Conservation (phyloP, 2,113 vertebrate genomes). For the Corythoichthys intestinalis region DNA sequence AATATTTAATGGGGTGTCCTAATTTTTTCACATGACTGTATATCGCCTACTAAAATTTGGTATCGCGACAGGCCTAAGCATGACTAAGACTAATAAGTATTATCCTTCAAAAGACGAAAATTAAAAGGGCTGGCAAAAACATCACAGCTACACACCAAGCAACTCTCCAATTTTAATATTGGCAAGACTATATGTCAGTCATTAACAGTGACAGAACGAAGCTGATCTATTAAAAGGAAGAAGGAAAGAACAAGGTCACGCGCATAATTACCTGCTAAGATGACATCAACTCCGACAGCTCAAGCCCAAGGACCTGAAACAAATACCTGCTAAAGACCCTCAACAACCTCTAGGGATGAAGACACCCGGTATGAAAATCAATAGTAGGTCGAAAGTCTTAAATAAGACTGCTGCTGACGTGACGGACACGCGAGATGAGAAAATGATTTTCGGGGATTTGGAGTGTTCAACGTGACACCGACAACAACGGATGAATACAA, state of each 20-base stretch:
- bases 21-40: too few species aligned
- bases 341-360: background rate
- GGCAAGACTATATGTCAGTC: too few species aligned
- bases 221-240: background rate
- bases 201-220: too few species aligned
- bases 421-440: background rate
- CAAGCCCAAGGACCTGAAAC: background rate
- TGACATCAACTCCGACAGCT: background rate
- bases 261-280: background rate
- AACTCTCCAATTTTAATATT: too few species aligned
- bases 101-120: too few species aligned
- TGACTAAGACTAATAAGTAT: too few species aligned
- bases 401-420: constrained; percentile 7
- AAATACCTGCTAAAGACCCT: background rate
- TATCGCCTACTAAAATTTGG: too few species aligned
- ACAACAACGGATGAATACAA: background rate
- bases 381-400: background rate
- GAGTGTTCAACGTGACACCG: background rate
- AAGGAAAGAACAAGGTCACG: constrained; percentile 5
- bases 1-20: too few species aligned
- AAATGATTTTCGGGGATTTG: background rate
- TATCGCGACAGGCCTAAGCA: too few species aligned
- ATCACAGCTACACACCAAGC: too few species aligned
- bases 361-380: constrained; percentile 3
- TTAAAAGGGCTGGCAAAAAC: too few species aligned